These are phyloP conservation scores for Thymelicus lineola DNA, from an alignment of 2,888 invertebrate genomes.

Conservation along the genomic window DNA sequence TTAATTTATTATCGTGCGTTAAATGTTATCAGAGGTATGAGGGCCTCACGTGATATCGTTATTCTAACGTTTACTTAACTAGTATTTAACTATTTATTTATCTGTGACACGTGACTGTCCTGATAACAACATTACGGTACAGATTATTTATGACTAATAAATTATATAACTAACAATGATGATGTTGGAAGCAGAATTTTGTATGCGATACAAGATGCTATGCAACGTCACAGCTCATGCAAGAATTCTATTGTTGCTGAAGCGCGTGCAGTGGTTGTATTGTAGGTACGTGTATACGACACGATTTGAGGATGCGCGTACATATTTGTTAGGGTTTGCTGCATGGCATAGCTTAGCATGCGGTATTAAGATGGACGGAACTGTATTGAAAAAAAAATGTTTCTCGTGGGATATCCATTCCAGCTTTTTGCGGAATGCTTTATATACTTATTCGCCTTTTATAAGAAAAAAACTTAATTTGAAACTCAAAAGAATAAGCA, in stretches of 20 bases:
- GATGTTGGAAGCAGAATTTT: background rate
- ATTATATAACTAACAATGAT: no score
- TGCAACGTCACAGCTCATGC: background rate
- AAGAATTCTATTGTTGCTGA: background rate
- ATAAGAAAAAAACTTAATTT: no score
- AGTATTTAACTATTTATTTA: background rate
- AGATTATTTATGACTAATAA: background rate
- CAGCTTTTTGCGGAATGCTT: no score
- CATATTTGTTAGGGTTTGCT: background rate
- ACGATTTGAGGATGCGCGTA: background rate
- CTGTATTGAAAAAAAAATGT: no score
- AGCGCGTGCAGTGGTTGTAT: conserved; percentile 1
- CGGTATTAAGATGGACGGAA: no score
- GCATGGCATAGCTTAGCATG: background rate
- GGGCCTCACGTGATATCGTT: background rate
- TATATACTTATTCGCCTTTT: no score
- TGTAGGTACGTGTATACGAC: background rate
- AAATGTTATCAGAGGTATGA: background rate
- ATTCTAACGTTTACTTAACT: background rate
- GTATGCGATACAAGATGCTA: background rate
- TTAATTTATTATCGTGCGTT: background rate
- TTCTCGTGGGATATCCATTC: no score
- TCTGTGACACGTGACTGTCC: background rate
- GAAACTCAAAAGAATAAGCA: no score
- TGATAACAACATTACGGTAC: background rate